Evolutionary conservation across 2,797 vertebrate species (phyloP), one percentile per base, ranked within the genome.

Genomic region (Spea hammondii): DNA sequence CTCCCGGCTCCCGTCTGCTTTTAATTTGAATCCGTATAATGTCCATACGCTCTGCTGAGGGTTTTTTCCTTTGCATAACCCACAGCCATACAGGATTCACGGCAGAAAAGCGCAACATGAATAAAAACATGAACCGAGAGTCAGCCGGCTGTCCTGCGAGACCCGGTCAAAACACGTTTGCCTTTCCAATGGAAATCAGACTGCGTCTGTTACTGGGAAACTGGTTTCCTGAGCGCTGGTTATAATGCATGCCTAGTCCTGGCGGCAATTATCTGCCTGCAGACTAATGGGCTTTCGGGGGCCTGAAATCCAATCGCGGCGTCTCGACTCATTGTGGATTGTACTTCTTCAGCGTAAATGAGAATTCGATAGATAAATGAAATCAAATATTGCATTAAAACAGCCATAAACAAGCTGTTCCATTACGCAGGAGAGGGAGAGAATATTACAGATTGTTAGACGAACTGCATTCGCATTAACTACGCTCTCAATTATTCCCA

Each of bases 171-270:
- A 12, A 13, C 65, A 8, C 65, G 44, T 11, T 32, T 14, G 45
- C 10, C 65, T 67, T 67, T 49, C 65, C 49, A 48, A 51, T 69
- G 67, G 32, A 69, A 69, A 69, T 53, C 14, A 69, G n/a, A 53
- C 13, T 17, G 67, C 67, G 50, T 69, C 48, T 69, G 67, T 69
- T 69, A 5, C 49, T 69, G 46, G 12, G 6, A 47, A 67, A 45
- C 46, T 49, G 67, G 6, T 69, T 62, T 69, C 48, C 67, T 69
- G 67, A 50, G 67, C n/a, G 49, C 67, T 32, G 12, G 32, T n/a
- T 12, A 68, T 51, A 9, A 3, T 53, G 48, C 13, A 53, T n/a
- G 44, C 7, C 67, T 53, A 17, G 8, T 17, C 53, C 9, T 69
- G 13, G 9, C 67, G 32, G 53, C 67, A 53, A 53, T 69, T 49